Percentiles rank a stretch among this genome's conserved stretches.
Conservation (phyloP, 2,113 vertebrate genomes). For the Petrocephalus microphthalmus region DNA sequence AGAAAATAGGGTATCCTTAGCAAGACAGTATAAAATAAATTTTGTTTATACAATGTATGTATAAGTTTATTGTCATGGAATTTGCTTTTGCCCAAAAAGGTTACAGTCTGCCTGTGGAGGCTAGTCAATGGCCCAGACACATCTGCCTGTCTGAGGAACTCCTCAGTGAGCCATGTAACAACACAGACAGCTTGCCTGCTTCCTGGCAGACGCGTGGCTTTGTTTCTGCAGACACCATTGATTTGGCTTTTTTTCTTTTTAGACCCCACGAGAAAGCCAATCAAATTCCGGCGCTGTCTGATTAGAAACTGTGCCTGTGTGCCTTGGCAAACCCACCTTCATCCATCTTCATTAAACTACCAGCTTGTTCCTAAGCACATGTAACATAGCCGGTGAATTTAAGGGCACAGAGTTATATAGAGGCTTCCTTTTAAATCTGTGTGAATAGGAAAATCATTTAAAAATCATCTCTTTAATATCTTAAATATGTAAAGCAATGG, state of each 20-base stretch:
- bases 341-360: background rate
- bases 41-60: background rate
- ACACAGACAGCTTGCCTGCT: background rate
- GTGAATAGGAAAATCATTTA: background rate
- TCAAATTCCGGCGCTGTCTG: background rate
- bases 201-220: background rate
- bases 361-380: background rate
- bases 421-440: background rate
- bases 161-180: background rate
- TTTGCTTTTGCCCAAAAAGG: background rate
- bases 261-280: background rate
- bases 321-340: background rate
- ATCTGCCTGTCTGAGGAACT: background rate
- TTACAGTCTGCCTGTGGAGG: background rate
- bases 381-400: background rate
- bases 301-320: background rate
- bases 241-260: background rate
- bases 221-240: background rate
- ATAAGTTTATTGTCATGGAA: conserved; percentile 14
- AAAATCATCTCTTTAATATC: background rate
- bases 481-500: background rate
- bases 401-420: background rate
- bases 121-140: background rate
- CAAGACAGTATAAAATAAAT: background rate
- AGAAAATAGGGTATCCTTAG: background rate